phyloP scores from a whole-genome alignment of 2,113 vertebrate species.

The Diadophis punctatus region DNA sequence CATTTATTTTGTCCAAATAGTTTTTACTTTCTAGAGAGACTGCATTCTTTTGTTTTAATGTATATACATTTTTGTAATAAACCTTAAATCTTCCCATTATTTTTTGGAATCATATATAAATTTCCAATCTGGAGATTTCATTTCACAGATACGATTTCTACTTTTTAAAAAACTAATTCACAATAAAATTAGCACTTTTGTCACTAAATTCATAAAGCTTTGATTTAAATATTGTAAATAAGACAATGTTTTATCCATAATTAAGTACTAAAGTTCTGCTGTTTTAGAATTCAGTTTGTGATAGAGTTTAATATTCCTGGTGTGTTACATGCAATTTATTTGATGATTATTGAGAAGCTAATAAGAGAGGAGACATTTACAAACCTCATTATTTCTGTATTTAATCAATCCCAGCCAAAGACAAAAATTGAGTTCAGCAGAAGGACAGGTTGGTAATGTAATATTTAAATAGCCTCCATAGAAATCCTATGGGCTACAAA shows the following conservation, averaged over 20 bases:
- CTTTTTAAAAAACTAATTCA: neutral
- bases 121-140: neutral
- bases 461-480: neutral
- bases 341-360: neutral
- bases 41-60: neutral
- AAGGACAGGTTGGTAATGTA: neutral
- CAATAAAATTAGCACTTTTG: neutral
- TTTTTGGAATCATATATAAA: neutral
- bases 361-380: neutral
- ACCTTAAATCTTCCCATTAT: neutral
- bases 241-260: neutral
- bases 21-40: neutral
- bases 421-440: neutral
- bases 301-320: neutral
- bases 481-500: neutral
- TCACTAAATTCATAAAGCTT: neutral
- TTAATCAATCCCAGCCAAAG: neutral
- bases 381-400: neutral
- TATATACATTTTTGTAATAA: neutral
- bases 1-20: neutral
- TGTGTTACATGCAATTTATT: neutral
- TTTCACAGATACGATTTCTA: neutral
- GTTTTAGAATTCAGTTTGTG: neutral
- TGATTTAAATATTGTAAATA: neutral
- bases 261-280: neutral